Evolutionary conservation across 2,113 vertebrate genomes (phyloP).

Genomic region (Tor tambroides): DNA sequence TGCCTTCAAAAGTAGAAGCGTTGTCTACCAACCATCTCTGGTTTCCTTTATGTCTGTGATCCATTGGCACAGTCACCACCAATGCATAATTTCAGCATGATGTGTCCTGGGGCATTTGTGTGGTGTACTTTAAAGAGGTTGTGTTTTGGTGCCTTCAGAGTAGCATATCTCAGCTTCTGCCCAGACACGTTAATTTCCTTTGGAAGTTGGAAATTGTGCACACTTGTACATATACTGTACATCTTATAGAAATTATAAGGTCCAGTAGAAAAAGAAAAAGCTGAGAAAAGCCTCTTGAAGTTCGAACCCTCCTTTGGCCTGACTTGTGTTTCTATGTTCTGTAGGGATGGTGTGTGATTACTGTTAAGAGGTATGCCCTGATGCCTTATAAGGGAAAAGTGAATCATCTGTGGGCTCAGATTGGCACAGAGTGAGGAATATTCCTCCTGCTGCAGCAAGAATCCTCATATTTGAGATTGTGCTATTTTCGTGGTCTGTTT

Average conservation of each 20-base stretch:
- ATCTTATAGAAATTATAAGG: neutral
- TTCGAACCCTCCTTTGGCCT: constrained; percentile 41
- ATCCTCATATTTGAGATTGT: constrained; percentile 68
- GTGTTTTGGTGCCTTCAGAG: constrained; percentile 21
- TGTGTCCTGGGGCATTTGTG: constrained; percentile 38
- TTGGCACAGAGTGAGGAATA: constrained; percentile 70
- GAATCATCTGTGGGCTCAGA: constrained; percentile 57
- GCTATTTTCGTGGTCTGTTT: constrained; percentile 49
- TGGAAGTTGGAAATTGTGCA: constrained; percentile 31
- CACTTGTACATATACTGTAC: neutral
- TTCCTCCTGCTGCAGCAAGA: constrained; percentile 62
- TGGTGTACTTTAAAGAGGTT: neutral
- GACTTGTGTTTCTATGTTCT: constrained; percentile 11
- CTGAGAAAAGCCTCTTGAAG: constrained; percentile 9
- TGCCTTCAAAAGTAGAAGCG: neutral
- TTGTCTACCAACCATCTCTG: constrained; percentile 33
- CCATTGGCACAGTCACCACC: constrained; percentile 61
- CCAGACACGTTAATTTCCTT: constrained; percentile 52
- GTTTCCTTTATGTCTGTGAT: constrained; percentile 42
- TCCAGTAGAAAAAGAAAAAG: neutral
- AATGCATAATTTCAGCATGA: no score
- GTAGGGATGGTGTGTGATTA: constrained; percentile 1
- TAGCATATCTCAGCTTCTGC: constrained; percentile 41
- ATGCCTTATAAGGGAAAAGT: constrained; percentile 67
- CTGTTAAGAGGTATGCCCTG: constrained; percentile 33